phyloP scores from a whole-genome alignment of 1,140 invertebrate species.

The Anoplolepis gracilipes region DNA sequence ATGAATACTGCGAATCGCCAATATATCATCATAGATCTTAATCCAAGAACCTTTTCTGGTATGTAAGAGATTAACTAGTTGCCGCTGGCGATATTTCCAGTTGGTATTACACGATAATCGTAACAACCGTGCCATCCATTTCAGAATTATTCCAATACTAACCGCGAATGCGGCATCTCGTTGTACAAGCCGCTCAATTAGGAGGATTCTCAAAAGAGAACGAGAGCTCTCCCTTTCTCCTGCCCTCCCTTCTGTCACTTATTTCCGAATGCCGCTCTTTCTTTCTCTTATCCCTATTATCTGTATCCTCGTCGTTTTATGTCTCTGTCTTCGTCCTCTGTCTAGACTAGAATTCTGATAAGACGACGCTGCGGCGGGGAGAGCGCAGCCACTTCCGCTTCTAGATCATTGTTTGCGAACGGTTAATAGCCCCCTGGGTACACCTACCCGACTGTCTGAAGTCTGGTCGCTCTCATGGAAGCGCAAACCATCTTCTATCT shows the following conservation, averaged over 20 bases:
- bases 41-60: slow-evolving; percentile 11
- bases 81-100: slow-evolving; percentile 2
- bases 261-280: slow-evolving; percentile 62
- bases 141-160: slow-evolving; percentile 32
- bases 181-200: slow-evolving; percentile 77
- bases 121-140: slow-evolving; percentile 22
- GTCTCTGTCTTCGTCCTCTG: slow-evolving; percentile 40
- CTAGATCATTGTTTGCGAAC: slow-evolving; percentile 85
- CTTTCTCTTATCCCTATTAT: not conserved
- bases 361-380: slow-evolving; percentile 74
- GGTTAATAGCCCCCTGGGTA: slow-evolving; percentile 84
- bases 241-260: slow-evolving; percentile 42
- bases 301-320: slow-evolving; percentile 16
- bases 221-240: slow-evolving; percentile 29
- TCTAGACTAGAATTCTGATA: slow-evolving; percentile 82
- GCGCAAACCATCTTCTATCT: slow-evolving; percentile 65
- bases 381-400: slow-evolving; percentile 81
- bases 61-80: slow-evolving; percentile 11
- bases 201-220: slow-evolving; percentile 72
- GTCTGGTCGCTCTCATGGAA: slow-evolving; percentile 76
- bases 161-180: slow-evolving; percentile 25
- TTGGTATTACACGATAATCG: slow-evolving; percentile 54
- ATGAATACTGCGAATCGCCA: not conserved
- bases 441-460: slow-evolving; percentile 77
- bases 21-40: slow-evolving; percentile 50